These are phyloP conservation scores for Acomys russatus DNA, from an alignment of 2,797 vertebrate genomes.

Conservation along the genomic window DNA sequence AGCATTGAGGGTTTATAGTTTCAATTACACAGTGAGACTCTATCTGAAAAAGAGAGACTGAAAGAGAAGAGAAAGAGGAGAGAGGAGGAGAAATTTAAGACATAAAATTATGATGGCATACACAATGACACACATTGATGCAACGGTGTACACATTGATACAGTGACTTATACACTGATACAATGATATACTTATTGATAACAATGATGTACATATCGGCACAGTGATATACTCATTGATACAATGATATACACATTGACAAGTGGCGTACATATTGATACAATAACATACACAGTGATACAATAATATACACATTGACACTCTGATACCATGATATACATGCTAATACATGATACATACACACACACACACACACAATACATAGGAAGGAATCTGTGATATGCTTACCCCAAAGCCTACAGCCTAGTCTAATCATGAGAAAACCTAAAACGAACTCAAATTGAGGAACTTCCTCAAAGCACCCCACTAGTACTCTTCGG, in stretches of 20 bases:
- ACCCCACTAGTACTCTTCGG: neutral
- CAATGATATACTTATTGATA: neutral
- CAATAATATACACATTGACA: neutral
- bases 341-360: neutral
- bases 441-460: constrained; percentile 26
- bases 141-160: neutral
- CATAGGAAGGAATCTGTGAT: neutral
- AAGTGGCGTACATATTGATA: no score
- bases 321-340: neutral
- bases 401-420: neutral
- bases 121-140: neutral
- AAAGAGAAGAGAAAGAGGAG: neutral
- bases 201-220: neutral
- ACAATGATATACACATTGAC: neutral
- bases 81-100: neutral
- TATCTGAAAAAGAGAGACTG: neutral
- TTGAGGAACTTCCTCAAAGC: neutral
- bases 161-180: neutral
- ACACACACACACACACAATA: neutral
- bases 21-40: neutral
- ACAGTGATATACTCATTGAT: neutral
- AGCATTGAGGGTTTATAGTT: neutral
- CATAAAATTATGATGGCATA: neutral
- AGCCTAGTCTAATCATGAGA: neutral
- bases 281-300: neutral